These are phyloP conservation scores for Gnathonemus echidnorhynchus DNA, from an alignment of 2,113 vertebrate genomes.

Conservation along the genomic window DNA sequence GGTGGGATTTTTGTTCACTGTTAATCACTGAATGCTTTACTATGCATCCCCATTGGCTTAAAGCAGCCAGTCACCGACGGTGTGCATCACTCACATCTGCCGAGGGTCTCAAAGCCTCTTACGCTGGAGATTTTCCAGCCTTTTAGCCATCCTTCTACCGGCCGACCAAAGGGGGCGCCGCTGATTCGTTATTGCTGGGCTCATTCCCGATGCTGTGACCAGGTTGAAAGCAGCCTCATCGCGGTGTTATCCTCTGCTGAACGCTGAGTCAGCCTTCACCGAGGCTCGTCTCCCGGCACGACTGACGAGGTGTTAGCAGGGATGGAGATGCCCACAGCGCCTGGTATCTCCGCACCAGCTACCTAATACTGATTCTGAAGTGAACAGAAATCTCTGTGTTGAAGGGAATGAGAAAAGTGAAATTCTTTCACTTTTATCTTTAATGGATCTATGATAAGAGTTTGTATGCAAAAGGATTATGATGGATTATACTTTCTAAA, in stretches of 20 bases:
- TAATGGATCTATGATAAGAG: background rate
- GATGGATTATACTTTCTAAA: background rate
- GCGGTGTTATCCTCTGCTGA: background rate
- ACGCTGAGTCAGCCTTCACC: background rate
- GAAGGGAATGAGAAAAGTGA: background rate
- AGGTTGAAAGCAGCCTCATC: background rate
- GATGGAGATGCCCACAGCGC: background rate
- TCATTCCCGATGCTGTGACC: background rate
- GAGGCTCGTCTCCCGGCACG: background rate
- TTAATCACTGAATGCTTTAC: background rate
- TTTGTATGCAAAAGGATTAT: background rate
- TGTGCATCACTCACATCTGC: background rate
- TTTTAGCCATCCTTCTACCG: background rate
- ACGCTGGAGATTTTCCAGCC: background rate
- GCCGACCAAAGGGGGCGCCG: background rate
- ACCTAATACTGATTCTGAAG: background rate
- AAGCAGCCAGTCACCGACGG: background rate
- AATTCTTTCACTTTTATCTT: background rate
- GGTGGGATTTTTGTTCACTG: background rate
- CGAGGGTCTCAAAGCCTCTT: background rate
- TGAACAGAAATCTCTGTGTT: background rate
- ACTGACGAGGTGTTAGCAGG: background rate
- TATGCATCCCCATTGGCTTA: background rate
- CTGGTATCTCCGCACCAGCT: background rate
- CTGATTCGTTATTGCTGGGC: background rate